Evolutionary conservation across 2,797 vertebrate species (phyloP), one percentile per base, ranked within the genome.

Genomic region (Gastrophryne carolinensis): DNA sequence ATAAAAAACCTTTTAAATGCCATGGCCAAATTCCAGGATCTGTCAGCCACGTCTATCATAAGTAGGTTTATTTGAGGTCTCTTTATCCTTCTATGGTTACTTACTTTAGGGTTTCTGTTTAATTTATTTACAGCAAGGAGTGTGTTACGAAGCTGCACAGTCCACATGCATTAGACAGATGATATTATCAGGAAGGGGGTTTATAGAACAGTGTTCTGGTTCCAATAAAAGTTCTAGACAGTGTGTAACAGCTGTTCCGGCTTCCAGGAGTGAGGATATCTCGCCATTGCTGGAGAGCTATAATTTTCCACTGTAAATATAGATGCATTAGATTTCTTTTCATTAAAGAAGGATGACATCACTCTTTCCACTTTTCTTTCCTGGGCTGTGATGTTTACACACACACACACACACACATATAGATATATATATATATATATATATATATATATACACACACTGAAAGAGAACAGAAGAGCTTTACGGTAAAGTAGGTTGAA

Each of bases 261-360:
- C 35, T 69, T n/a, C 23, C 4, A 39, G 23, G 30, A 30, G 35
- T 21, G 53, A 69, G 56, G 23, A 44, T 69, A 56, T 67, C 49
- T 35, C 4, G 8, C 34, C 50, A 69, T 47, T 70, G 37, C 53
- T 70, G 47, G 53, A 58, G 67, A 70, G 39, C 37, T 57, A 13
- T 57, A 69, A 44, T 57, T 56, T 35, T 57, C 44, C 41, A 57
- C 10, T 29, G 66, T 44, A 69, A 69, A 57, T 39, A 69, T 56
- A 69, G 66, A 56, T 69, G 53, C 66, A 69, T 69, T 69, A 69
- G 66, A 35, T 69, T 69, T 49, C 62, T 12, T 32, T 69, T 56
- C 57, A 57, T 57, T 56, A 26, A 56, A 35, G 15, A 19, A 13
- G 26, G 24, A 57, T 56, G 5, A 69, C 66, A 41, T 57, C 53